phyloP scores from a whole-genome alignment of 2,113 vertebrate species.

The Accipiter cooperii region DNA sequence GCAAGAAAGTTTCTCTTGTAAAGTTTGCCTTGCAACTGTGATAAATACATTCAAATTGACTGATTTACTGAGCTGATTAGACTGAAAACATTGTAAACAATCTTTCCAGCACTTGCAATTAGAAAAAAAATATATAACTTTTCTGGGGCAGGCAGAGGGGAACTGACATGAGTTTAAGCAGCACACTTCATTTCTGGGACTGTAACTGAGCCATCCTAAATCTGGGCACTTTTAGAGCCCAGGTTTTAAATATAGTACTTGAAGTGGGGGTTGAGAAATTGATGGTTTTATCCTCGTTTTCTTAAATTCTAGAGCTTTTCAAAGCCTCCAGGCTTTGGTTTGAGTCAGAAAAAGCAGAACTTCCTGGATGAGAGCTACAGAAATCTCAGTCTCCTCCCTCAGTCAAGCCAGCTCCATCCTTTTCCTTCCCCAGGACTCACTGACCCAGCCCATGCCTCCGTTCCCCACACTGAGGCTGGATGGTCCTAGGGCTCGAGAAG shows the following conservation, averaged over 20 bases:
- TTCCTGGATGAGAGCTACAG: not conserved
- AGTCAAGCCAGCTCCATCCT: not conserved
- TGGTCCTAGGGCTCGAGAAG: not conserved
- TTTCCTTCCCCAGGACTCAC: not conserved
- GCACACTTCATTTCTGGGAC: not conserved
- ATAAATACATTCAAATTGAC: not conserved
- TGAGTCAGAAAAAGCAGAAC: not conserved
- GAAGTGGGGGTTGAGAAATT: not conserved
- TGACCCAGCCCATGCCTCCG: not conserved
- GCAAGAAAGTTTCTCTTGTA: not conserved
- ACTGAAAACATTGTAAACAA: not conserved
- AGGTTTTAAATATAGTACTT: not conserved
- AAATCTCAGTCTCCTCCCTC: not conserved
- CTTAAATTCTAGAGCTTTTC: not conserved
- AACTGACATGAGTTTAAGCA: not conserved
- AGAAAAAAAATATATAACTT: not conserved
- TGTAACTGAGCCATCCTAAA: not conserved
- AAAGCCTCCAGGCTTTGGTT: not conserved
- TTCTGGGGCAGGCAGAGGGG: not conserved
- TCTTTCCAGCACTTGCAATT: not conserved
- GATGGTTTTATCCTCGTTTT: not conserved
- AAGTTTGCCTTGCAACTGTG: not conserved
- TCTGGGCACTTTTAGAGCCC: not conserved
- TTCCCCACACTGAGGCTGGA: not conserved
- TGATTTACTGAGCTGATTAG: not conserved